Base-by-base conservation (phyloP, 2,113 vertebrate species). In the Brachyhypopomus occidentalis region DNA sequence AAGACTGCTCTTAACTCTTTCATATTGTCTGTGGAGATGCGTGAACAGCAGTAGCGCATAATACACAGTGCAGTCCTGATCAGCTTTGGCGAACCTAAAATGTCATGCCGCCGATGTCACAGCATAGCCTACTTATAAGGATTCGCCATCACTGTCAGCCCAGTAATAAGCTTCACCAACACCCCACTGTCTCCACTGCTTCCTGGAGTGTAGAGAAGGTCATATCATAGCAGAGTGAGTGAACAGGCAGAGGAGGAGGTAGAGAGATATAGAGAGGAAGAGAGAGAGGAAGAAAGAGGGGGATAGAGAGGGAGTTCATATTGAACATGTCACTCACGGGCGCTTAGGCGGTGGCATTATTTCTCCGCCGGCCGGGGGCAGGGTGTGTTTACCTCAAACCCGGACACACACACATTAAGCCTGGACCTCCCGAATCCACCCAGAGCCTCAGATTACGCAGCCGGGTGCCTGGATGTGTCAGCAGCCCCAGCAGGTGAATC, bases 171-270 rank as follows among this genome's bases (percentile, higher is more conserved):
- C 64, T 58, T 75, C 67, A 76, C 55, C 84, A 77, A 70, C 79
- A 86, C 56, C 48, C 70, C 71, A 75, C 79, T 73, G 76, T 79
- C 62, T 60, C 22, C 27, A 34, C 70, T 55, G 27, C 69, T 80
- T 83, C 74, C 62, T 75, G 78, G 56, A 76, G 77, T 70, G 72
- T 34, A 75, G 59, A 79, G 45, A 83, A 82, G 79, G 79, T 82
- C 77, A 85, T 11, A 82, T 75, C 64, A 72, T 78, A 81, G 17
- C 52, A 83, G 16, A 75, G 59, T 14, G 36, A 63, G 56, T 30
- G 23, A 64, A 38, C 48, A 25, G 55, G 52, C n/a, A 27, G 63
- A 30, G 30, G 38, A 77, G 71, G 36, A 75, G 70, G 52, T 34
- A 79, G 48, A 75, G n/a, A 79, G 77, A 79, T 34, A 77, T 17